Evolutionary conservation across 2,113 vertebrate species (phyloP), one percentile per base, ranked within the genome.

Genomic region (Heliornis fulica): DNA sequence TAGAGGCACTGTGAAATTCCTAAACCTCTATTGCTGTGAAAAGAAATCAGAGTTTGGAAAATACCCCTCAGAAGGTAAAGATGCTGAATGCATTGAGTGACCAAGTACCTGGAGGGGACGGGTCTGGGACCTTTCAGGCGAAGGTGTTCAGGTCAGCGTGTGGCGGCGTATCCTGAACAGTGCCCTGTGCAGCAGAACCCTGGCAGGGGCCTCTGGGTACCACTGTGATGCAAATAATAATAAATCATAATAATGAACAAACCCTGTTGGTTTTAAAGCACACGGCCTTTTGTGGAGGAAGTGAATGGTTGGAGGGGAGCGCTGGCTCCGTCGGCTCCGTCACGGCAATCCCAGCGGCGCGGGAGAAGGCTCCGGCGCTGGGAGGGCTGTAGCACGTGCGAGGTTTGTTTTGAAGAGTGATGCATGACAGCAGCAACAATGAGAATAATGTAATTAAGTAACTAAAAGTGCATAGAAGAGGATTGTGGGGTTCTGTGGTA

Each of bases 241-340:
- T 89, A 91, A 94, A 93, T 93, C 76, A 66, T 63, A 26, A 68
- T 70, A 87, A 92, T 71, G 85, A 79, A 23, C 82, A 80, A 83
- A 60, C 25, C 68, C 5, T 2, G 79, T 29, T 53, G 92, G 60
- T 56, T 83, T 56, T 83, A 59, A 80, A 93, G 83, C 29, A 72
- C 79, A 45, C 0, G 1, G 83, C 92, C 76, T 50, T 91, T 90
- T 91, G 92, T 38, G 9, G 83, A 48, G 90, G 85, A 31, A 85
- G 63, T 66, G 4, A 71, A 50, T n/a, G 90, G 75, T 53, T 72
- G 63, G 31, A 14, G 50, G 85, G 68, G 71, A 83, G 5, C 0
- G 17, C 17, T 20, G 26, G 81, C 83, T 40, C 83, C 18, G 8
- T 23, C 77, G 4, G 51, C 7, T 65, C 38, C 16, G 4, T 75